Conservation (phyloP, 53 echinoderm and acorn worm species). For the Luidia sarsii region DNA sequence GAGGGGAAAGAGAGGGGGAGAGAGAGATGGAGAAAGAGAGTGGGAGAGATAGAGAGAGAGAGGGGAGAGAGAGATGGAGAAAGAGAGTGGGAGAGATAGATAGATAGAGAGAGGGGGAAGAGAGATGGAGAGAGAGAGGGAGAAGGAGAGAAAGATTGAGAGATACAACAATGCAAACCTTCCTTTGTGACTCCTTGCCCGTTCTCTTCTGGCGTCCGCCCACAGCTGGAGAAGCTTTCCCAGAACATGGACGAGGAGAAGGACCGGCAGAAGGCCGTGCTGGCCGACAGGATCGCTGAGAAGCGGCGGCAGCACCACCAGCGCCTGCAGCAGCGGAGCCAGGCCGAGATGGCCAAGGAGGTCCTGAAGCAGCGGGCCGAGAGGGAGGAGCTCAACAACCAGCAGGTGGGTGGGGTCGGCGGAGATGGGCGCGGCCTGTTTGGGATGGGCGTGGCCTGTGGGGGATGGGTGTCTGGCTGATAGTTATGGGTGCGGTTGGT, state of each 20-base stretch:
- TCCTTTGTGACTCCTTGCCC: no score
- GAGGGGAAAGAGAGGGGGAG: no score
- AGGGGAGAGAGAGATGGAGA: no score
- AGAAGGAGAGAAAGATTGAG: no score
- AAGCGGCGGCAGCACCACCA: constrained; percentile 65
- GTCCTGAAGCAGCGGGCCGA: constrained; percentile 71
- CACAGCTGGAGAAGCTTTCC: constrained; percentile 82
- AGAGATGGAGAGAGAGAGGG: no score
- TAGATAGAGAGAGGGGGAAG: no score
- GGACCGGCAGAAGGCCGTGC: constrained; percentile 66
- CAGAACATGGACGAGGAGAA: constrained; percentile 87
- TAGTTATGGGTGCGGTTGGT: not conserved
- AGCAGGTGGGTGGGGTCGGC: constrained; percentile 64
- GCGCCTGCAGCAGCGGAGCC: constrained; percentile 76
- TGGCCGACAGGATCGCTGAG: constrained; percentile 84
- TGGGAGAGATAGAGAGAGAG: no score
- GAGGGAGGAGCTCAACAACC: constrained; percentile 74
- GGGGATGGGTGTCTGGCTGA: not conserved
- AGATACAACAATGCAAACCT: no score
- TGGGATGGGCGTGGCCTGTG: not conserved
- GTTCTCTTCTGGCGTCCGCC: no score
- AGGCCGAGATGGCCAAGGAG: constrained; percentile 73
- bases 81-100: no score
- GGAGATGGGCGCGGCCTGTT: no score
- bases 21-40: no score